phyloP scores from a whole-genome alignment of 2,888 invertebrate genomes.

The Blastobasis adustella region DNA sequence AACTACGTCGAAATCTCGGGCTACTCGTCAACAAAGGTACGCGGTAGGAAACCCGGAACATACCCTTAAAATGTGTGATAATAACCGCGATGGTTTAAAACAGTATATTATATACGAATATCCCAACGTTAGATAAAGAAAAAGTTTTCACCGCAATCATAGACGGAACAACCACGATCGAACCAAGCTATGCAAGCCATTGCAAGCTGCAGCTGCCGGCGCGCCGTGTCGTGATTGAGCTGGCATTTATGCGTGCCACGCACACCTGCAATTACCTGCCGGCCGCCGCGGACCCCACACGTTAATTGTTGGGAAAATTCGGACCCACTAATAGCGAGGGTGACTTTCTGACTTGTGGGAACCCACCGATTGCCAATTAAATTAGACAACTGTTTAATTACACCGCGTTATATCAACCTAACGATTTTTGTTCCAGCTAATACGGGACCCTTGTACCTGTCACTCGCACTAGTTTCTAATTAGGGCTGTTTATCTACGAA shows the following conservation, averaged over 20 bases:
- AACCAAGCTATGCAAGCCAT: background rate
- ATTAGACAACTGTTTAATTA: constrained; percentile 70
- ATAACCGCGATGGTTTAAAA: no score
- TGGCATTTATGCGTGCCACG: constrained; percentile 37
- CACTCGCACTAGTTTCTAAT: constrained; percentile 37
- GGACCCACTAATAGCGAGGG: constrained; percentile 48
- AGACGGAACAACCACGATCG: no score
- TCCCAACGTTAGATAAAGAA: no score
- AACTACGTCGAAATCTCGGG: no score
- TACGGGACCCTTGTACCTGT: constrained; percentile 32
- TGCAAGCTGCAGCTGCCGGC: constrained; percentile 3
- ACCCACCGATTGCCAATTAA: constrained; percentile 69
- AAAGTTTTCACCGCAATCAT: no score
- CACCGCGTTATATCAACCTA: constrained; percentile 23
- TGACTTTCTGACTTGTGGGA: constrained; percentile 67
- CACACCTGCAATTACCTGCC: constrained; percentile 47
- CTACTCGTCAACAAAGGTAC: no score
- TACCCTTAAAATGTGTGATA: no score
- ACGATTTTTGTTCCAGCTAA: constrained; percentile 42
- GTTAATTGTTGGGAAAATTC: constrained; percentile 63
- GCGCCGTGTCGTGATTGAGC: constrained; percentile 40
- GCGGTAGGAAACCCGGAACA: no score
- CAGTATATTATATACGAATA: no score
- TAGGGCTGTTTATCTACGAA: constrained; percentile 44
- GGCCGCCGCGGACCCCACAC: constrained; percentile 33